Evolutionary conservation across 2,888 invertebrate species (phyloP).

Genomic region (Synergus umbraculus): DNA sequence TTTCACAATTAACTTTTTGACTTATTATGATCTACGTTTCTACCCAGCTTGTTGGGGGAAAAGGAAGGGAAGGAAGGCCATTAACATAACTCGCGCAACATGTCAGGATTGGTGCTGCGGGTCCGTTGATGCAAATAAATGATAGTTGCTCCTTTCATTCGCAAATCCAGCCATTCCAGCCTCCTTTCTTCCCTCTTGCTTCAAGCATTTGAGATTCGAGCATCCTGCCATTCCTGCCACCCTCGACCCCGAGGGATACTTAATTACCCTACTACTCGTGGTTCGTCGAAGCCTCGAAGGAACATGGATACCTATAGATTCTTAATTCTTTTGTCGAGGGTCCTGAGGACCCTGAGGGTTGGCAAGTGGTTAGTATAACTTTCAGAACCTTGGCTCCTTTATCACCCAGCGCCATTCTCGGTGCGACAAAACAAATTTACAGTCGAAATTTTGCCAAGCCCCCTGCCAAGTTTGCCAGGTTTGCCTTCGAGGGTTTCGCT

Average conservation of each 20-base stretch:
- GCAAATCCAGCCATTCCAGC: constrained; percentile 36
- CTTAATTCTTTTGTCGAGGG: constrained; percentile 15
- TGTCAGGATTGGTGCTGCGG: constrained; percentile 38
- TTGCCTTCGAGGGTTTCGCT: constrained; percentile 19
- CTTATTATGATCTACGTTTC: constrained; percentile 34
- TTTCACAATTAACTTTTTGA: constrained; percentile 39
- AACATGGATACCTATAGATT: constrained; percentile 19
- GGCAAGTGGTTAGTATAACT: constrained; percentile 53
- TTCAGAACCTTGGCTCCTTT: constrained; percentile 60
- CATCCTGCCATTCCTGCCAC: constrained; percentile 30
- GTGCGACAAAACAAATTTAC: constrained; percentile 68
- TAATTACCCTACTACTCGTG: constrained; percentile 32
- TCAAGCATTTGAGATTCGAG: background rate
- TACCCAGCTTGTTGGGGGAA: background rate
- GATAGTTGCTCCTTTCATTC: constrained; percentile 41
- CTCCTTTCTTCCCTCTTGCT: constrained; percentile 36
- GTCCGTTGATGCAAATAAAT: constrained; percentile 37
- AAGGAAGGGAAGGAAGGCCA: constrained; percentile 8
- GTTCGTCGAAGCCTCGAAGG: constrained; percentile 7
- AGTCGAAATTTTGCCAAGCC: constrained; percentile 58
- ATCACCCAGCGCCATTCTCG: constrained; percentile 59
- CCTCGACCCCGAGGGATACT: constrained; percentile 34
- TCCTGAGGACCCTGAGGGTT: background rate
- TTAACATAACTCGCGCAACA: constrained; percentile 39
- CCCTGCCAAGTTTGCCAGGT: constrained; percentile 56